Base-by-base conservation (phyloP, 2,797 vertebrate genomes). In the Myotis daubentonii region DNA sequence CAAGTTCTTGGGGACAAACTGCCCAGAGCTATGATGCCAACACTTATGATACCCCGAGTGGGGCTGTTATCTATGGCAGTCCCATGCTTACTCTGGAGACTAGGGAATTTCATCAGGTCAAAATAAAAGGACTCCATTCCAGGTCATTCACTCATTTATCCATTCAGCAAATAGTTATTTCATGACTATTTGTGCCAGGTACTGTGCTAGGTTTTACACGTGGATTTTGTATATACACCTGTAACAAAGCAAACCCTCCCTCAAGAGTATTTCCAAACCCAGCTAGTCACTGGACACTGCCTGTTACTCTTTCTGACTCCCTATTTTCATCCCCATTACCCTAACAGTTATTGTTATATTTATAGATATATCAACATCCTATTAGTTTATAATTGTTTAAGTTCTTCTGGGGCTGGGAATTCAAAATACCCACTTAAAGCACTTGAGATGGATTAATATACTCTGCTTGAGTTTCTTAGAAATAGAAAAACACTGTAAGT, bases 391-490 rank as follows among this genome's bases (percentile, higher is more conserved):
- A 47, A 87, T 51, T 70, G 10, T 70, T 72, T 79, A 90, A 33
- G 60, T 44, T 38, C 28, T 65, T 30, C 38, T 88, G 36, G 86
- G 5, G 23, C 28, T 88, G 10, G 19, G 23, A 78, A 95, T 89
- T 83, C 41, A 95, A 85, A 94, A 74, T 71, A 23, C 16, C 5
- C 33, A 93, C 12, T 53, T 89, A 41, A 88, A 82, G 70, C 20
- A 60, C 38, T 87, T 71, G 6, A 75, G 4, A 82, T 85, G 16
- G 17, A 78, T 57, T 25, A 88, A 6, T 85, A 51, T 71, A 41
- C 1, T 53, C 2, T 62, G 2, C 28, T 16, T 20, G 0, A 79
- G 23, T 62, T 76, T 68, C 38, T 84, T 36, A 66, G 76, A 93
- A 87, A 57, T 28, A 51, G 20, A 80, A 74, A 68, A 65, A 23